phyloP scores from a whole-genome alignment of 2,888 invertebrate species.

The Hirtodrosophila trivittata region DNA sequence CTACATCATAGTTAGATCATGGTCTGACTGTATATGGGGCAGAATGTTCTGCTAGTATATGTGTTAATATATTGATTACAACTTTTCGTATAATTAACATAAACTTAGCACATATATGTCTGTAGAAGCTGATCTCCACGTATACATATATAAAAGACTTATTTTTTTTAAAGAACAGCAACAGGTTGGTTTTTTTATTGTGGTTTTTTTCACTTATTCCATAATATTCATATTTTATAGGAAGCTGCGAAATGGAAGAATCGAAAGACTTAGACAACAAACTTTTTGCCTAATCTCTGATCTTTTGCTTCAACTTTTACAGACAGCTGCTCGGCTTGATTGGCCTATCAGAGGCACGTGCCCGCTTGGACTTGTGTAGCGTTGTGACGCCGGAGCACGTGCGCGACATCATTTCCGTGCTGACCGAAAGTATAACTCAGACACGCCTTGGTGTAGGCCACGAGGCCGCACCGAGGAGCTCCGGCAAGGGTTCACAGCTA shows the following conservation, averaged over 20 bases:
- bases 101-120: neutral
- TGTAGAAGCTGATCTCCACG: too few species aligned
- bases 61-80: neutral
- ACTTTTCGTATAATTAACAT: constrained; percentile 4
- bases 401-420: constrained; percentile 92
- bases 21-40: constrained; percentile 8
- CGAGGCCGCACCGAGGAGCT: neutral
- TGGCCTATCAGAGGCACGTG: constrained; percentile 93
- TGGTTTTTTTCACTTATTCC: too few species aligned
- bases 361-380: constrained; percentile 93
- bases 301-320: constrained; percentile 7
- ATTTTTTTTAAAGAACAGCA: neutral
- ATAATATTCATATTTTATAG: neutral
- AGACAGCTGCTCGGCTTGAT: constrained; percentile 95
- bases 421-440: constrained; percentile 91
- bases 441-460: constrained; percentile 86
- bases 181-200: too few species aligned
- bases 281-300: too few species aligned
- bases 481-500: constrained; percentile 85
- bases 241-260: neutral
- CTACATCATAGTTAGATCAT: neutral
- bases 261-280: constrained; percentile 39
- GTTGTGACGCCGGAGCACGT: constrained; percentile 92
- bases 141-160: neutral
- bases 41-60: constrained; percentile 20